Evolutionary conservation across 1,140 invertebrate genomes (phyloP).

Genomic region (Lepidotrigona ventralis): DNA sequence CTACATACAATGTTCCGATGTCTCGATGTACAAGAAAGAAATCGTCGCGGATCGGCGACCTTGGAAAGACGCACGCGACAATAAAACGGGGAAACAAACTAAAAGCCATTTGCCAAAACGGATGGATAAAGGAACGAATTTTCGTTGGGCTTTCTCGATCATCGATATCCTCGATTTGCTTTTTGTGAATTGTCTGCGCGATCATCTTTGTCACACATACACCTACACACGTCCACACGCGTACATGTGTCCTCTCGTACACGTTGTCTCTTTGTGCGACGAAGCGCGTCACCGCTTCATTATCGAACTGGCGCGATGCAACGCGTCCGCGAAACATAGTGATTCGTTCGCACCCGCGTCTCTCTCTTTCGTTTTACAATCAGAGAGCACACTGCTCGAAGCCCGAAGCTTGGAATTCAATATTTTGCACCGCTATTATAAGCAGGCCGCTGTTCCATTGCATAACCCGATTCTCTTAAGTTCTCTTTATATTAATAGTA

Average conservation of each 20-base stretch:
- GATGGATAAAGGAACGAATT: neutral
- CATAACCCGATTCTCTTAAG: constrained; percentile 34
- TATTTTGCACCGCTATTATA: constrained; percentile 15
- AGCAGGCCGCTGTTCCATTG: constrained; percentile 46
- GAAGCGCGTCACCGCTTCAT: constrained; percentile 46
- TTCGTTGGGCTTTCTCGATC: constrained; percentile 48
- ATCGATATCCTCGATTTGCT: constrained; percentile 59
- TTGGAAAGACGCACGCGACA: constrained; percentile 47
- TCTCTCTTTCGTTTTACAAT: neutral
- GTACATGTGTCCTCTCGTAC: constrained; percentile 26
- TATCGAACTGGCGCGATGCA: constrained; percentile 50
- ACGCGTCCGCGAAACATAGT: constrained; percentile 13
- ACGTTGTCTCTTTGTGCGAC: constrained; percentile 36
- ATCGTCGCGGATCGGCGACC: constrained; percentile 40
- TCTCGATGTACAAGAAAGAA: neutral
- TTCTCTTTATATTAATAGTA: constrained; percentile 14
- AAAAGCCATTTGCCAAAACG: too few relatives aligned
- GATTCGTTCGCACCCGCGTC: constrained; percentile 28
- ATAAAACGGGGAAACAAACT: neutral
- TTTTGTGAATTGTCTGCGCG: constrained; percentile 65
- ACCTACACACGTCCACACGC: constrained; percentile 6
- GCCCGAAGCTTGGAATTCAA: constrained; percentile 26
- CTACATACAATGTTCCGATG: too few relatives aligned
- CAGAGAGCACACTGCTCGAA: neutral
- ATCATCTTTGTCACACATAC: constrained; percentile 50